These are phyloP conservation scores for Macrochelys suwanniensis DNA, from an alignment of 2,797 vertebrate species.

Conservation along the genomic window DNA sequence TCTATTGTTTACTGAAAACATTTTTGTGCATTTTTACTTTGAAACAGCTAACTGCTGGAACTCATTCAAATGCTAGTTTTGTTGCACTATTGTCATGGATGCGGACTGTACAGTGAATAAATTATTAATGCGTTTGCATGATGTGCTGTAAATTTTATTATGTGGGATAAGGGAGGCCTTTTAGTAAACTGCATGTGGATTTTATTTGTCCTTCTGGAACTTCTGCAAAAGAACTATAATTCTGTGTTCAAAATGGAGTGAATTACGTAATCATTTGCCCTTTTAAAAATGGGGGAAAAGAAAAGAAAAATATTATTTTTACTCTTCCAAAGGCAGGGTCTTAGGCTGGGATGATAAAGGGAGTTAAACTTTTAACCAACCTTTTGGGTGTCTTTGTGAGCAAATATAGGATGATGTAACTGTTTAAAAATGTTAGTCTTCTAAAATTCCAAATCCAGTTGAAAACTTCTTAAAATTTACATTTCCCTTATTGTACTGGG, in stretches of 20 bases:
- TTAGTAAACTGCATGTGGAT: slow-evolving; percentile 73
- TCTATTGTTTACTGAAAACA: slow-evolving; percentile 17
- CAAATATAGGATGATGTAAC: neutral
- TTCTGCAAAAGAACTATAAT: neutral
- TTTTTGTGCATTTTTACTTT: slow-evolving; percentile 1
- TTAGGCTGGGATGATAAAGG: neutral
- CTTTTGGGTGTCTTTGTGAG: neutral
- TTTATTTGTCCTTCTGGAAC: neutral
- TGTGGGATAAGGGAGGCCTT: slow-evolving; percentile 57
- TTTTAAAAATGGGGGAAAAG: slow-evolving; percentile 1
- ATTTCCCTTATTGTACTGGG: neutral
- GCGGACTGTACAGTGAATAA: slow-evolving; percentile 73
- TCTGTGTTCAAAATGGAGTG: neutral
- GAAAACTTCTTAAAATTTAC: neutral
- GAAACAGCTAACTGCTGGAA: slow-evolving; percentile 29
- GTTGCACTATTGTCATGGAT: slow-evolving; percentile 66
- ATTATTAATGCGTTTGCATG: slow-evolving; percentile 74
- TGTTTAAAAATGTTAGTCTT: neutral
- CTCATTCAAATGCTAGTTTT: slow-evolving; percentile 53
- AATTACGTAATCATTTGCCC: neutral
- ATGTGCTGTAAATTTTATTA: slow-evolving; percentile 65
- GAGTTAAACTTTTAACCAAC: neutral
- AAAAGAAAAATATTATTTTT: neutral
- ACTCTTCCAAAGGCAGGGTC: neutral
- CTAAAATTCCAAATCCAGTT: neutral